A percentile compares a stretch with the other conserved stretches of the same genome.
Conservation (phyloP, 2,797 vertebrate genomes). For the Pitangus sulphuratus region DNA sequence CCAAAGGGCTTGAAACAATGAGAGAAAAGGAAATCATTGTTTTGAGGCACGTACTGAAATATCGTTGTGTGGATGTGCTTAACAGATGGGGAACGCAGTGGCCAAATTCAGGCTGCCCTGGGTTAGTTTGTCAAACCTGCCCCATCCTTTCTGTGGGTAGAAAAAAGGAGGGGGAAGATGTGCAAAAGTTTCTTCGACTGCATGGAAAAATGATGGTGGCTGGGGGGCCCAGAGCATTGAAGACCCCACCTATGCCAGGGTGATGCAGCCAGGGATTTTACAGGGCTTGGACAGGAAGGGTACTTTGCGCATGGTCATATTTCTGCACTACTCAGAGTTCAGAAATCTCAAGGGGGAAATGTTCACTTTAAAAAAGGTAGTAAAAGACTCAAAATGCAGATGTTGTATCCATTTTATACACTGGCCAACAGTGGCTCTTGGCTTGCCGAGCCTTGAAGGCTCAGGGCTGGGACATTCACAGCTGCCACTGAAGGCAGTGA, state of each 20-base stretch:
- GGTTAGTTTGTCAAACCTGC: background rate
- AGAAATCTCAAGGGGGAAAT: background rate
- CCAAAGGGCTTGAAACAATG: slow-evolving; percentile 32
- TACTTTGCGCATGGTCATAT: background rate
- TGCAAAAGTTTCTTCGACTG: background rate
- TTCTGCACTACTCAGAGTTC: background rate
- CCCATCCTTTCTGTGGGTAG: rapidly evolving
- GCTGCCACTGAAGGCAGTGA: rapidly evolving
- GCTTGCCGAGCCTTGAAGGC: background rate
- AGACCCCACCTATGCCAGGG: background rate
- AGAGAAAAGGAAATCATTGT: slow-evolving; percentile 49
- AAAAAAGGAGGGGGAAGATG: background rate
- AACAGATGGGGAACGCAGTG: background rate
- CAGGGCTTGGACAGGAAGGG: background rate
- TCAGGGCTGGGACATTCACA: background rate
- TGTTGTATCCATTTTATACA: background rate
- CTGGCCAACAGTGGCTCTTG: background rate
- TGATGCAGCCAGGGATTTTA: background rate
- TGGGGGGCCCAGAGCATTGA: background rate
- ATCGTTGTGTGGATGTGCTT: slow-evolving; percentile 7
- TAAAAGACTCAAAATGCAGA: background rate
- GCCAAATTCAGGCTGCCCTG: background rate
- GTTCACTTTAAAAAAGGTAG: rapidly evolving
- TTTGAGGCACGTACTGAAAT: slow-evolving; percentile 17
- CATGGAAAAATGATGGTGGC: background rate